These are phyloP conservation scores for Adela reaumurella DNA, from an alignment of 2,888 invertebrate species.

Conservation along the genomic window DNA sequence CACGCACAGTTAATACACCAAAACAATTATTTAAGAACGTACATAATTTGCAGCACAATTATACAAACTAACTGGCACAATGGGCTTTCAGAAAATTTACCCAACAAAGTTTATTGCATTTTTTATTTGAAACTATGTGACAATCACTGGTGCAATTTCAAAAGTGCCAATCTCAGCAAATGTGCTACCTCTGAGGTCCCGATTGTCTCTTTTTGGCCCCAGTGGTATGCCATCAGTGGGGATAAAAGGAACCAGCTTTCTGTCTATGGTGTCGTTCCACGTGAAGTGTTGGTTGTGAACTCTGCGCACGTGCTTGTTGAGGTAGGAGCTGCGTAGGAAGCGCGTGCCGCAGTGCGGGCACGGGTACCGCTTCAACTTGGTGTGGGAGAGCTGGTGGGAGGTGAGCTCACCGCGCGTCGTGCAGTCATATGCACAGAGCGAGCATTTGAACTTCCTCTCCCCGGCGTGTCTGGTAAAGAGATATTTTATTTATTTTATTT, in stretches of 20 bases:
- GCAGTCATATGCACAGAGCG: constrained; percentile 29
- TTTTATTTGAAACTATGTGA: no score
- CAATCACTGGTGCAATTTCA: no score
- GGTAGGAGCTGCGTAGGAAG: constrained; percentile 39
- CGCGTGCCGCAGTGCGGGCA: constrained; percentile 37
- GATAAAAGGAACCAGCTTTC: background rate
- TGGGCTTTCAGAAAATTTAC: no score
- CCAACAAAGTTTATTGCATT: no score
- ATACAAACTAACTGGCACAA: no score
- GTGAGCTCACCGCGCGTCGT: constrained; percentile 34
- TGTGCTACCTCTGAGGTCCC: no score
- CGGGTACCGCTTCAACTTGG: constrained; percentile 36
- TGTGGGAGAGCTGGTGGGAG: constrained; percentile 37
- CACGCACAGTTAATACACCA: no score
- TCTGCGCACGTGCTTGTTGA: constrained; percentile 44
- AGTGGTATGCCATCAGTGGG: no score
- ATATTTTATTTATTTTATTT: background rate
- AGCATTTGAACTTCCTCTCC: constrained; percentile 35
- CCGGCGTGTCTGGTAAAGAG: constrained; percentile 36
- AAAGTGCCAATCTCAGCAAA: no score
- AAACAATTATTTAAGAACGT: no score
- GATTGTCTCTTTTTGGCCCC: no score
- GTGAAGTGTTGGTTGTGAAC: constrained; percentile 21
- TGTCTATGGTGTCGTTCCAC: constrained; percentile 2
- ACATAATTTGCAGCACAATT: no score